Evolutionary conservation across 2,888 invertebrate genomes (phyloP).

Genomic region (Archips xylosteana): DNA sequence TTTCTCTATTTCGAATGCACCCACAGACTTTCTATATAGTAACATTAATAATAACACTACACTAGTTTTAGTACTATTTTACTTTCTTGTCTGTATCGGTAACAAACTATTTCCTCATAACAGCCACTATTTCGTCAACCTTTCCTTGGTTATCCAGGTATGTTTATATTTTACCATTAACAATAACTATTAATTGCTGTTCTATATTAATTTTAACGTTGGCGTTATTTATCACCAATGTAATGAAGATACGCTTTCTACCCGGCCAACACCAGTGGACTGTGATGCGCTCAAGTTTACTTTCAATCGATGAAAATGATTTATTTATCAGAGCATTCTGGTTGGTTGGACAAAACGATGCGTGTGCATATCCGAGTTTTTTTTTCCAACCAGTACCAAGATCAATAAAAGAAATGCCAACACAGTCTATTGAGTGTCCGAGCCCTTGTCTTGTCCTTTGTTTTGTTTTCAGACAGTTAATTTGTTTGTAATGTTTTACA

Average conservation of each 20-base stretch:
- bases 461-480: background rate
- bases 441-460: background rate
- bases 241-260: conserved; percentile 35
- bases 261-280: conserved; percentile 27
- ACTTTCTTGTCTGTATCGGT: conserved; percentile 31
- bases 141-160: conserved; percentile 42
- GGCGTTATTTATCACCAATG: conserved; percentile 14
- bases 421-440: background rate
- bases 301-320: conserved; percentile 21
- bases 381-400: background rate
- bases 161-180: conserved; percentile 38
- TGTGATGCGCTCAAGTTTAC: conserved; percentile 26
- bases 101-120: conserved; percentile 26
- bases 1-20: conserved; percentile 66
- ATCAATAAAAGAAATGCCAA: background rate
- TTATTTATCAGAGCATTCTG: background rate
- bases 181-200: conserved; percentile 38
- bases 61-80: conserved; percentile 12
- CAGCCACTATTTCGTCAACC: conserved; percentile 26
- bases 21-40: conserved; percentile 62
- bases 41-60: conserved; percentile 54
- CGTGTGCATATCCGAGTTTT: background rate
- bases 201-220: conserved; percentile 4
- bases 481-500: conserved; percentile 69
- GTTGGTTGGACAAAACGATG: background rate